Conservation (phyloP, 2,888 invertebrate species). For the Caenorhabditis macrosperma region DNA sequence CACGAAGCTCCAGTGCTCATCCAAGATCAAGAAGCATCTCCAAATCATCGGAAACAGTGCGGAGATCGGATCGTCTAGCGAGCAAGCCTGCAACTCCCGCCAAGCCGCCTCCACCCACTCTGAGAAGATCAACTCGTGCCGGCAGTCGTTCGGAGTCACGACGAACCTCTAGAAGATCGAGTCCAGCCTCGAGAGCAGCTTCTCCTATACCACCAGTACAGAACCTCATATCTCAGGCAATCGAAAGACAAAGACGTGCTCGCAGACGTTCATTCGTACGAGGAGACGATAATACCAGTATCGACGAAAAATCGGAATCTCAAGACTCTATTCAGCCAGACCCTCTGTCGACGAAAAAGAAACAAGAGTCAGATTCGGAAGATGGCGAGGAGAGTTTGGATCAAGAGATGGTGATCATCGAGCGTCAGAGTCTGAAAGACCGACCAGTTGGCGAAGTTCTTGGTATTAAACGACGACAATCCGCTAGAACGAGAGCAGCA, state of each 20-base stretch:
- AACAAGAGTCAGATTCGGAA: too few species aligned
- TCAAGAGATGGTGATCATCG: too few species aligned
- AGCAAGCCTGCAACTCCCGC: neutral
- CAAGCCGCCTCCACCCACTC: neutral
- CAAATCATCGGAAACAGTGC: neutral
- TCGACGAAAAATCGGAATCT: neutral
- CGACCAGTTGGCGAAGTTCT: neutral
- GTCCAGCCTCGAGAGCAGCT: neutral
- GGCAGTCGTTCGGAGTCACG: neutral
- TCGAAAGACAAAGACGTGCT: neutral
- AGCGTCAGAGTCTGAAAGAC: neutral
- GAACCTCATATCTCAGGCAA: neutral
- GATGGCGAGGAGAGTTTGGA: too few species aligned
- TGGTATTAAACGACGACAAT: slow-evolving; percentile 5
- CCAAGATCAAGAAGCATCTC: neutral
- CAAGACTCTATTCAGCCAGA: neutral
- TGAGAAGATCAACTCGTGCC: neutral
- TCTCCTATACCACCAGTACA: neutral
- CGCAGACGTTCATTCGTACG: neutral
- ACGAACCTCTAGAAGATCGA: neutral
- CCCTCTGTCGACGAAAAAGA: neutral
- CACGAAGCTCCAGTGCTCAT: neutral
- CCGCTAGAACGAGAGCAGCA: neutral
- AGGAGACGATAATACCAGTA: neutral
- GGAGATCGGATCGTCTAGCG: neutral